These are phyloP conservation scores for Gryon sp. DNA, from an alignment of 1,140 invertebrate species.

Conservation along the genomic window DNA sequence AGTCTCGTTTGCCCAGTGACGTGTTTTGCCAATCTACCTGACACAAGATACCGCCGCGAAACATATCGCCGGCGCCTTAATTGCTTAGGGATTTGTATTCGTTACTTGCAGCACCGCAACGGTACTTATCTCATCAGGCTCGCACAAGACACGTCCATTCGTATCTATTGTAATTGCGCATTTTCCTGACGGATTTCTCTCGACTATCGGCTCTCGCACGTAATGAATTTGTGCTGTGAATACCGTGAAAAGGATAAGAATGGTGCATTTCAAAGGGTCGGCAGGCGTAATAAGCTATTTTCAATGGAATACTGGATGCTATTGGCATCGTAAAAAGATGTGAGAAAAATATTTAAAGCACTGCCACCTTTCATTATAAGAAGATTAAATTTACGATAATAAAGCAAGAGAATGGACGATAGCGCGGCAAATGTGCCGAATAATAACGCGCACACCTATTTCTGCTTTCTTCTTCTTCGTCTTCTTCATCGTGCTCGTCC, in stretches of 20 bases:
- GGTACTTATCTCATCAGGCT: slow-evolving; percentile 62
- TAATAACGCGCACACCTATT: slow-evolving; percentile 53
- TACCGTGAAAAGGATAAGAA: slow-evolving; percentile 53
- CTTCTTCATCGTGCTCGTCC: slow-evolving; percentile 10
- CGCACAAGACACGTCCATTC: slow-evolving; percentile 38
- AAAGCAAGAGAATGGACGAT: slow-evolving; percentile 53
- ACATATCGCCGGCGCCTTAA: slow-evolving; percentile 69
- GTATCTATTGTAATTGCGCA: slow-evolving; percentile 66
- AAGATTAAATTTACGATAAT: slow-evolving; percentile 61
- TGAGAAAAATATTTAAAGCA: slow-evolving; percentile 54
- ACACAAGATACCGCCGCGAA: slow-evolving; percentile 59
- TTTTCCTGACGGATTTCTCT: slow-evolving; percentile 57
- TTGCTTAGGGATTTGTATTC: slow-evolving; percentile 75
- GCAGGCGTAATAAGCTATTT: slow-evolving; percentile 66
- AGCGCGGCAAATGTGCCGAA: slow-evolving; percentile 48
- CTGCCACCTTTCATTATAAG: slow-evolving; percentile 55
- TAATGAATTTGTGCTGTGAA: slow-evolving; percentile 49
- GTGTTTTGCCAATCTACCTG: slow-evolving; percentile 54
- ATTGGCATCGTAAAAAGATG: slow-evolving; percentile 60
- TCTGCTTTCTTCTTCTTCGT: slow-evolving; percentile 8
- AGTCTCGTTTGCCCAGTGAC: slow-evolving; percentile 45
- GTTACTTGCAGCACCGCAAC: slow-evolving; percentile 68
- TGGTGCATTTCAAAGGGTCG: slow-evolving; percentile 39
- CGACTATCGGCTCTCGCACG: slow-evolving; percentile 24
- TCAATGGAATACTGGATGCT: slow-evolving; percentile 70